Percentiles rank a stretch among this genome's conserved stretches.
These are phyloP conservation scores for Elysia chlorotica DNA, from an alignment of 1,140 invertebrate species.

Conservation along the genomic window DNA sequence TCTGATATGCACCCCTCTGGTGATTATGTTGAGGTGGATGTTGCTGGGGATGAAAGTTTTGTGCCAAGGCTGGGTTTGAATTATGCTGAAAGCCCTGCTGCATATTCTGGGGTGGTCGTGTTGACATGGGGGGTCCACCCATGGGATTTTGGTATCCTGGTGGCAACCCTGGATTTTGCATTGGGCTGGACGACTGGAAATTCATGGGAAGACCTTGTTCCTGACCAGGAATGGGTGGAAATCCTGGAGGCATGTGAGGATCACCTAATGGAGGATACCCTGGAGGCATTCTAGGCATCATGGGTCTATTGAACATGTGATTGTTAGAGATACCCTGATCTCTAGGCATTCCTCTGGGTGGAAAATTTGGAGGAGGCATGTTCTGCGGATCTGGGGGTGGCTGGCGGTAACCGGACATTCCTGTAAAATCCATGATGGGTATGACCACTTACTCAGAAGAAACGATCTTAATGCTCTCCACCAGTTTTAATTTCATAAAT, in stretches of 20 bases:
- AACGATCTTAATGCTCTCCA: too few relatives aligned
- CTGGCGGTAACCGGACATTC: conserved; percentile 4
- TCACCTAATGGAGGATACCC: conserved; percentile 17
- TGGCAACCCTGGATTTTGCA: conserved; percentile 8
- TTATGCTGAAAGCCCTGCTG: conserved; percentile 8
- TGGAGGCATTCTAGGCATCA: conserved; percentile 15
- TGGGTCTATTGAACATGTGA: neutral
- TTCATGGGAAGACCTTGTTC: conserved; percentile 3
- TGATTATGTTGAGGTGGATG: neutral
- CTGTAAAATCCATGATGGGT: conserved; percentile 16
- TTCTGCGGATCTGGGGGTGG: conserved; percentile 10
- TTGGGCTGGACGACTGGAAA: conserved; percentile 3
- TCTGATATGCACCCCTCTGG: neutral
- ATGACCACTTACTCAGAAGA: too few relatives aligned
- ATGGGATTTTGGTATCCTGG: conserved; percentile 11
- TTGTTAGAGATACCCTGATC: neutral
- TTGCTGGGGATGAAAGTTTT: conserved; percentile 17
- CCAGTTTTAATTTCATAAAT: too few relatives aligned
- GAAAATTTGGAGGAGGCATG: conserved; percentile 18
- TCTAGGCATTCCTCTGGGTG: neutral
- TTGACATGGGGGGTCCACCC: conserved; percentile 1
- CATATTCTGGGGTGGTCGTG: conserved; percentile 15
- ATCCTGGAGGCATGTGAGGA: conserved; percentile 8
- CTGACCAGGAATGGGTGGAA: neutral
- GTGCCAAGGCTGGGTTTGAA: neutral